Evolutionary conservation across 1,140 invertebrate genomes (phyloP).

Genomic region (Eulimnadia texana): DNA sequence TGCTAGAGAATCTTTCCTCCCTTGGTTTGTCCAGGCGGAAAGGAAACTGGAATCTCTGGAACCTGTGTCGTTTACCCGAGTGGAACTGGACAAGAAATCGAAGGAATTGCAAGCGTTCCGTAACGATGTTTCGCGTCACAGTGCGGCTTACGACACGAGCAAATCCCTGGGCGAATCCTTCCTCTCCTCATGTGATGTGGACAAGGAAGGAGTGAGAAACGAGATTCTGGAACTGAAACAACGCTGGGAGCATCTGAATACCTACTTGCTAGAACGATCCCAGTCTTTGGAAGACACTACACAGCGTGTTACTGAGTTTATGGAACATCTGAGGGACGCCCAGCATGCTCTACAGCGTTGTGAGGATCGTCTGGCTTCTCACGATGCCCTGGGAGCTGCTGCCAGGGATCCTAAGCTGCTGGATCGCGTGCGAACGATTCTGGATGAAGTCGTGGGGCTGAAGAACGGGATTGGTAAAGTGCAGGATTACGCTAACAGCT

Average conservation of each 20-base stretch:
- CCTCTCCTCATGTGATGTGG: slow-evolving; percentile 59
- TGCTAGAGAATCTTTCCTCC: slow-evolving; percentile 65
- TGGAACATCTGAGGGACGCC: slow-evolving; percentile 66
- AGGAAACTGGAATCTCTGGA: slow-evolving; percentile 64
- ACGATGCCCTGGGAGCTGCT: slow-evolving; percentile 60
- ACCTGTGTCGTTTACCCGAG: slow-evolving; percentile 58
- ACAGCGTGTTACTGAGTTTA: slow-evolving; percentile 52
- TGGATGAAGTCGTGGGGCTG: slow-evolving; percentile 56
- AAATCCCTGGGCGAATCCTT: slow-evolving; percentile 72
- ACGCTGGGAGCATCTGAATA: slow-evolving; percentile 79
- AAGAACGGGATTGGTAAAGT: slow-evolving; percentile 60
- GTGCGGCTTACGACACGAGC: slow-evolving; percentile 81
- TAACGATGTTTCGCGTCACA: slow-evolving; percentile 65
- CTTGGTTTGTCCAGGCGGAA: slow-evolving; percentile 76
- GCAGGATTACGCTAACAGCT: slow-evolving; percentile 51
- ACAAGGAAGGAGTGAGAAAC: slow-evolving; percentile 73
- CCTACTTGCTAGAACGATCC: slow-evolving; percentile 41
- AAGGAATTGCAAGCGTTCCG: slow-evolving; percentile 77
- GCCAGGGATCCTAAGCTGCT: slow-evolving; percentile 65
- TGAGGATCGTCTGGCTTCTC: slow-evolving; percentile 69
- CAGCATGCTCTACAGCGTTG: slow-evolving; percentile 66
- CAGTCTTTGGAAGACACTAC: slow-evolving; percentile 71
- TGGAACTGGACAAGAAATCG: slow-evolving; percentile 74
- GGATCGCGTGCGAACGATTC: slow-evolving; percentile 59
- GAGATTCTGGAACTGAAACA: slow-evolving; percentile 64